These are phyloP conservation scores for Altica lythri DNA, from an alignment of 2,888 invertebrate species.

Conservation along the genomic window DNA sequence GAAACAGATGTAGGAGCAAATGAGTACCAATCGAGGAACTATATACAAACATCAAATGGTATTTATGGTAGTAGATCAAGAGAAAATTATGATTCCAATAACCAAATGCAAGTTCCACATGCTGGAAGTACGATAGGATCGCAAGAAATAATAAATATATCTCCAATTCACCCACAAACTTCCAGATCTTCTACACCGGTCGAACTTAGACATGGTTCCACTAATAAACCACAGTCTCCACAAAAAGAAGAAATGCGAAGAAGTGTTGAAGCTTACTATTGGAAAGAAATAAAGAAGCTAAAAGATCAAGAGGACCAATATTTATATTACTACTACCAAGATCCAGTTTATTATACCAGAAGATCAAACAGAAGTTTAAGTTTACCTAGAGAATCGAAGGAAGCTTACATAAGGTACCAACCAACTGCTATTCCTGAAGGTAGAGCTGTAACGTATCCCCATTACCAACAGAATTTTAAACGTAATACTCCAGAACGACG, in stretches of 20 bases:
- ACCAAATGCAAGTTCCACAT: too few species aligned
- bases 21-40: too few species aligned
- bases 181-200: slow-evolving; percentile 38
- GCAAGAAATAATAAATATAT: slow-evolving; percentile 38
- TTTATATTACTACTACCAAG: slow-evolving; percentile 49
- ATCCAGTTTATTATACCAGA: slow-evolving; percentile 48
- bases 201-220: slow-evolving; percentile 33
- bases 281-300: slow-evolving; percentile 69
- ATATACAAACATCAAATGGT: too few species aligned
- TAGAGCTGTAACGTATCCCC: slow-evolving; percentile 34
- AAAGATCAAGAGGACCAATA: slow-evolving; percentile 67
- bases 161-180: slow-evolving; percentile 24
- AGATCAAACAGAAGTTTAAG: slow-evolving; percentile 58
- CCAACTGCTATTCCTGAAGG: slow-evolving; percentile 39
- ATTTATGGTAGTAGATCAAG: too few species aligned
- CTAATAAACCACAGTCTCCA: slow-evolving; percentile 46
- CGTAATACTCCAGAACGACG: slow-evolving; percentile 45
- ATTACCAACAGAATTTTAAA: slow-evolving; percentile 38
- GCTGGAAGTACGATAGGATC: too few species aligned
- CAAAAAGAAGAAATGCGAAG: slow-evolving; percentile 63
- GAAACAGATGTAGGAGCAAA: too few species aligned
- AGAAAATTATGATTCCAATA: too few species aligned
- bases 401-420: slow-evolving; percentile 27
- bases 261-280: slow-evolving; percentile 69
- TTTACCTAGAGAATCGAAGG: slow-evolving; percentile 47